Base-by-base conservation (phyloP, 1,140 invertebrate species). In the Cephus cinctus region DNA sequence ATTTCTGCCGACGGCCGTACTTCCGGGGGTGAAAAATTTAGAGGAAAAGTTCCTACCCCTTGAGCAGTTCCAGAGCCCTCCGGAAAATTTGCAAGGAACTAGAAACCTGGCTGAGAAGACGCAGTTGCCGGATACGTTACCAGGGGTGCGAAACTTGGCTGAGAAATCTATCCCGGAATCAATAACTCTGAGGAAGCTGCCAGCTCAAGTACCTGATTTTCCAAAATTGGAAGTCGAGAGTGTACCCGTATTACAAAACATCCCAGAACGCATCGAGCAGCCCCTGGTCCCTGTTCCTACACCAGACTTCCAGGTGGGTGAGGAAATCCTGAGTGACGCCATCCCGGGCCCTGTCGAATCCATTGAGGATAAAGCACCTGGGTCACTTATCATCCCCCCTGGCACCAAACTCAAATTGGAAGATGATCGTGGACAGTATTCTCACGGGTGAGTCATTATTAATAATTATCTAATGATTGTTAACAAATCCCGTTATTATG, bases 1-100 rank as follows among this genome's bases (percentile, higher is more conserved):
- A n/a, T 40, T 68, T 20, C 54, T 59, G 0, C 59, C 59, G 0
- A 55, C 49, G 1, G 40, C 50, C 9, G 42, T 39, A 0, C 39
- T 70, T 0, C 60, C 52, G 2, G 67, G 67, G 25, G 52, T 43
- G 9, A 52, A 51, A 2, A 72, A 72, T 44, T 44, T 71, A 2
- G 18, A 59, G 1, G 69, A 71, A 41, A 72, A 72, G 40, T 54
- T 51, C 0, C 41, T 71, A 8, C 68, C 68, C 3, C 21, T 69
- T 9, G 57, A 58, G 9, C 56, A 59, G 2, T 41, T 72, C 41
- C 15, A 19, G 9, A 43, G 25, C 2, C 12, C 5, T 14, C 30
- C 14, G 41, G 43, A 18, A 53, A n/a, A 57, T 30, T 38, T 56
- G 11, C 39, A 48, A 6, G 59, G 57, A 0, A 41, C 39, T 2